Evolutionary conservation across 2,888 invertebrate genomes (phyloP), one percentile per base, ranked within the genome.

Genomic region (Meliscaeva auricollis): DNA sequence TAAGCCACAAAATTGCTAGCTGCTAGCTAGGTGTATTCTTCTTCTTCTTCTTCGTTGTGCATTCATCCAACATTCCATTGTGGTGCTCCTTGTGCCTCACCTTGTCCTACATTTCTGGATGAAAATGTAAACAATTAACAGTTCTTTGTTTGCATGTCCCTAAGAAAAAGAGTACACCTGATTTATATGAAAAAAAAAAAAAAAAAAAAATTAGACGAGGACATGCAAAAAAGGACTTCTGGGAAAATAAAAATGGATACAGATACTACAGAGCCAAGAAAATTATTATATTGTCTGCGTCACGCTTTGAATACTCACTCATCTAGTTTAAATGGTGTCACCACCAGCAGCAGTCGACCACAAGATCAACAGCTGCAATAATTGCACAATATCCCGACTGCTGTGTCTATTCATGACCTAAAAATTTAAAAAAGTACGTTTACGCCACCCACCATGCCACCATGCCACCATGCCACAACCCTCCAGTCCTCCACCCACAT

Each of bases 41-140:
- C 26, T 9, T 44, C 9, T 41, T 15, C 44, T 46, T 9, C 38
- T 38, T 38, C 38, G 7, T 7, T 30, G 30, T 70, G 13, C 50
- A 69, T 80, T 70, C 56, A 70, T 38, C 32, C 32, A 6, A 64
- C 22, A 46, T 9, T 35, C 35, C 50, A 13, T 66, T 62, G 54
- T 60, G 46, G 17, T 41, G 56, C 9, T 58, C 44, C 11, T 32
- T 58, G 22, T 41, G 56, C 50, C 26, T 72, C 58, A 72, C 81
- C 66, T 82, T 77, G 81, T 50, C 54, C 83, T 22, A 78, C 50
- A 74, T 78, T 73, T 64, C 17, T 50, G 35, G 44, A 84, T 79
- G 64, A 54, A 52, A 84, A 84, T 70, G 69, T 79, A 84, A 79
- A 84, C 83, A 84, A 79, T 84, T 79, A 84, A 48, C 56, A 54